These are phyloP conservation scores for Dorcus parallelipipedus DNA, from an alignment of 2,888 invertebrate genomes.

Conservation along the genomic window DNA sequence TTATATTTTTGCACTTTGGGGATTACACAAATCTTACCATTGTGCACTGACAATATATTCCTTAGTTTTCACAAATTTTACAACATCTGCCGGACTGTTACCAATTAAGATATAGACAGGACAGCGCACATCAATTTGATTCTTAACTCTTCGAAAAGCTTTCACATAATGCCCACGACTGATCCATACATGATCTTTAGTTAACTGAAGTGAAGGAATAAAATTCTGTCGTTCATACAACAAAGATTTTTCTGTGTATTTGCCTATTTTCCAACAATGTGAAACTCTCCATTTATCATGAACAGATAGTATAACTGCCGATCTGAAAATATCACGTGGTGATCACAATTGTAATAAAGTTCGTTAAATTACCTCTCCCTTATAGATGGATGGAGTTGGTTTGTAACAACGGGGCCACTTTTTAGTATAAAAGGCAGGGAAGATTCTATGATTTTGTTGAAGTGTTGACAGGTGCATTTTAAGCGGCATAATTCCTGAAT, in stretches of 20 bases:
- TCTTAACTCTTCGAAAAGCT: constrained; percentile 39
- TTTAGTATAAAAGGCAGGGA: constrained; percentile 1
- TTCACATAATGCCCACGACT: constrained; percentile 49
- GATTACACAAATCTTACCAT: constrained; percentile 36
- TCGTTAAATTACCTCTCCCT: constrained; percentile 21
- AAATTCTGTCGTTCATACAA: constrained; percentile 49
- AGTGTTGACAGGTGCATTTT: constrained; percentile 50
- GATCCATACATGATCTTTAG: constrained; percentile 53
- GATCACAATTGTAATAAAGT: neutral
- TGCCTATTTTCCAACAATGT: constrained; percentile 57
- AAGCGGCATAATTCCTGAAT: constrained; percentile 52
- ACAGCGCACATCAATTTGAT: constrained; percentile 22
- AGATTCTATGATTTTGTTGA: constrained; percentile 47
- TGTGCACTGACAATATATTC: constrained; percentile 47
- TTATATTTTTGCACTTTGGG: neutral
- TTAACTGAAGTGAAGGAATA: constrained; percentile 56
- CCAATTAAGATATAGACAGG: constrained; percentile 24
- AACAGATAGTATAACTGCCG: constrained; percentile 10
- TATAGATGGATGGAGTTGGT: constrained; percentile 22
- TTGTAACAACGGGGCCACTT: constrained; percentile 21
- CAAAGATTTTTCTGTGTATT: constrained; percentile 50
- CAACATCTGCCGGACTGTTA: constrained; percentile 44
- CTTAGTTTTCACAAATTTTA: constrained; percentile 48
- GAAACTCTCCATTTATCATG: constrained; percentile 46
- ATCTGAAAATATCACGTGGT: constrained; percentile 13